Base-by-base conservation (phyloP, 2,888 invertebrate species). In the Heliothis peltigera region DNA sequence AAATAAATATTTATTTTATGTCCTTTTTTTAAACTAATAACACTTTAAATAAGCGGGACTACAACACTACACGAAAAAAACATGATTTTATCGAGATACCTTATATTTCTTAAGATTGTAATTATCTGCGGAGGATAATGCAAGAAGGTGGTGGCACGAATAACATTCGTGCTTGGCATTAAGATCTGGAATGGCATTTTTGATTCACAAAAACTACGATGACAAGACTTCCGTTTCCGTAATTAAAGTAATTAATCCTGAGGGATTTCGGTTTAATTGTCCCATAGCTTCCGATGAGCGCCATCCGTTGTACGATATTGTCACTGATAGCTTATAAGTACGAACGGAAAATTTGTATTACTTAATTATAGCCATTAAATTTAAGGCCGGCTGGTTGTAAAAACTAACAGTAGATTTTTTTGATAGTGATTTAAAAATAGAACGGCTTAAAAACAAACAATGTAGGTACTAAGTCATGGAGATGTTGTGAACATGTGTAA, bases 241-340 rank as follows among this genome's bases (percentile, higher is more conserved):
- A 89, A 94, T 93, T 94, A 94, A 88, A 90, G 89, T 91, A 93
- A 94, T 93, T 91, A 92, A 89, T 87, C 85, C 81, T 60, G 82
- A 89, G 85, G 87, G 92, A 92, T 93, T 94, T 92, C 84, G 85
- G 88, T 88, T 87, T 93, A 93, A 94, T 92, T 91, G 89, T 89
- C 86, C 74, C 80, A 82, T 85, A 87, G 86, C 84, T 88, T 91
- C 90, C 89, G 91, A 91, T 90, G 91, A 83, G 81, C 74, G 75
- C 70, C 89, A 87, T 92, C 90, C 91, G 89, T 84, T 79, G 70
- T 56, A 63, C 44, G 48, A 69, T 70, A 64, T 61, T 61, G 79
- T 65, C 46, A 80, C 55, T 75, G 64, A 61, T 70, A 63, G 51
- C 35, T 46, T 57, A 22, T 42, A 58, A 54, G 46, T 66, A 53